A percentile compares a stretch with the other conserved stretches of the same genome.
Conservation (phyloP, 2,113 vertebrate genomes). For the Tachycineta bicolor region DNA sequence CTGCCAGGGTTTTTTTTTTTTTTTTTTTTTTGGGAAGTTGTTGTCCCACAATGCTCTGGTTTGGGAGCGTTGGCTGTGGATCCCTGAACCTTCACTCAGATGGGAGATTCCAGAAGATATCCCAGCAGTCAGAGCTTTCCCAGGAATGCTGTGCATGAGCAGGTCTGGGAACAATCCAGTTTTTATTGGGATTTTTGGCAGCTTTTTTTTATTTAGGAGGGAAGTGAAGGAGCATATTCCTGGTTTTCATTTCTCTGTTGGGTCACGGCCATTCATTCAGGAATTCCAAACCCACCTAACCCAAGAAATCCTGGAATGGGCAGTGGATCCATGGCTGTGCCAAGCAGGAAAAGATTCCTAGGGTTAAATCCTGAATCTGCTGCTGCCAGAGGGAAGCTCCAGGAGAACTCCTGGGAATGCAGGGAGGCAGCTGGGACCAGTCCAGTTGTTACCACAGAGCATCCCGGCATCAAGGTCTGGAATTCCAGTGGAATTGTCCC, state of each 20-base stretch:
- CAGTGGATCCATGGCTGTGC: not conserved
- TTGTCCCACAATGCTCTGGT: rapidly evolving
- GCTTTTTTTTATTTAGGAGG: not conserved
- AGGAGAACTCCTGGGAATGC: not conserved
- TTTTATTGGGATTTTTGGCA: not conserved
- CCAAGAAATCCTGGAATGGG: not conserved
- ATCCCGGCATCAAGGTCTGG: too few species aligned
- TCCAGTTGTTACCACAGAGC: not conserved
- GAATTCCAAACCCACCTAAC: not conserved
- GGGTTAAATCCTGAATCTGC: not conserved
- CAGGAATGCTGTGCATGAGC: not conserved
- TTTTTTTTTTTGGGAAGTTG: not conserved
- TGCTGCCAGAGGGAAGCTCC: not conserved
- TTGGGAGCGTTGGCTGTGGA: rapidly evolving
- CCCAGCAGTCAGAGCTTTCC: not conserved
- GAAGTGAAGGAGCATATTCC: not conserved
- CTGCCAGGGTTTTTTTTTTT: not conserved
- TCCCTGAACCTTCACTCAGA: not conserved
- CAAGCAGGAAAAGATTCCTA: not conserved
- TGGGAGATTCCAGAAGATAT: not conserved
- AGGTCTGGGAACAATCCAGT: not conserved
- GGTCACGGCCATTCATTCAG: not conserved
- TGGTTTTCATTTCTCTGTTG: not conserved
- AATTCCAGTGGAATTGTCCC: not conserved
- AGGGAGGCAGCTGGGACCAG: not conserved